Conservation (phyloP, 2,797 vertebrate species). For the Champsocephalus gunnari region DNA sequence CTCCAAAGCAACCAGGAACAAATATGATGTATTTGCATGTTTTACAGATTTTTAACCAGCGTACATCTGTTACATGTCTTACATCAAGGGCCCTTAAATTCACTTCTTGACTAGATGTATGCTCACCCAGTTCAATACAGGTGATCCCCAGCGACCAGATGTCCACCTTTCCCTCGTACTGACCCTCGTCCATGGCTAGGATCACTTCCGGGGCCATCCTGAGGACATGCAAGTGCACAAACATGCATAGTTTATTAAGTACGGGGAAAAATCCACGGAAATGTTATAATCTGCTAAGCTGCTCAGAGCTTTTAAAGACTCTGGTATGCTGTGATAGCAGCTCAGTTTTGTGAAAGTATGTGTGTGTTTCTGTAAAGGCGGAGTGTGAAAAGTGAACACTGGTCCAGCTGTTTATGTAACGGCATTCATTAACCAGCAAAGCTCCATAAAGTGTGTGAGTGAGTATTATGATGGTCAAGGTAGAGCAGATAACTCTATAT, state of each 20-base stretch:
- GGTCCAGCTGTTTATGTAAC: conserved; percentile 33
- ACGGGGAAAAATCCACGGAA: conserved; percentile 57
- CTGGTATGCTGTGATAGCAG: conserved; percentile 69
- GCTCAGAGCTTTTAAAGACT: conserved; percentile 72
- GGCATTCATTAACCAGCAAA: conserved; percentile 38
- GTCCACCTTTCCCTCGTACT: conserved; percentile 97
- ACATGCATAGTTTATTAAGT: conserved; percentile 55
- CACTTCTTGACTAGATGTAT: not conserved
- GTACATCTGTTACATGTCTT: conserved; percentile 2
- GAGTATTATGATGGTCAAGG: not conserved
- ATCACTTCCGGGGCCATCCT: conserved; percentile 99
- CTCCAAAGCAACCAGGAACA: not conserved
- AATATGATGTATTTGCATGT: not conserved
- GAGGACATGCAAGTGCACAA: conserved; percentile 47
- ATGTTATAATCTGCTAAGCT: conserved; percentile 77
- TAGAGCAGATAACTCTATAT: conserved; percentile 9
- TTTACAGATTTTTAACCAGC: not conserved
- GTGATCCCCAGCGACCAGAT: conserved; percentile 98
- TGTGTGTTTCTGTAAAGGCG: conserved; percentile 42
- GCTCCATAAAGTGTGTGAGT: conserved; percentile 8
- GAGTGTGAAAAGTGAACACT: conserved; percentile 38
- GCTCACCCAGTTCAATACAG: conserved; percentile 96
- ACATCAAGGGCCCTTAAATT: not conserved
- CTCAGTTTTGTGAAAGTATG: conserved; percentile 59
- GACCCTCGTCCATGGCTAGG: conserved; percentile 98